phyloP scores from a whole-genome alignment of 2,113 vertebrate species.

The Oryctolagus cuniculus region mOryCun1.1 NC_091453.1:57473501-57474000 shows the following conservation, averaged over 20 bases:
- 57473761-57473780: background rate
- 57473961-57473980: background rate
- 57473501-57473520: background rate
- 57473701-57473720: background rate
- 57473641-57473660: background rate
- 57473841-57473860: background rate
- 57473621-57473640: background rate
- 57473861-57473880: background rate
- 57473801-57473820: background rate
- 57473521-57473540: background rate
- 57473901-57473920: background rate
- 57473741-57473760: background rate
- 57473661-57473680: background rate
- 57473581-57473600: background rate
- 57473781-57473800: background rate
- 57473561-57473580: background rate
- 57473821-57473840: background rate
- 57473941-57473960: background rate
- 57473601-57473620: background rate
- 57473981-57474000: background rate
- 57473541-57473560: background rate
- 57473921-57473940: background rate
- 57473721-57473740: background rate
- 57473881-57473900: background rate
- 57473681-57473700: background rate